Conservation (phyloP, 1,140 invertebrate species). For the Temnothorax curvispinosus region DNA sequence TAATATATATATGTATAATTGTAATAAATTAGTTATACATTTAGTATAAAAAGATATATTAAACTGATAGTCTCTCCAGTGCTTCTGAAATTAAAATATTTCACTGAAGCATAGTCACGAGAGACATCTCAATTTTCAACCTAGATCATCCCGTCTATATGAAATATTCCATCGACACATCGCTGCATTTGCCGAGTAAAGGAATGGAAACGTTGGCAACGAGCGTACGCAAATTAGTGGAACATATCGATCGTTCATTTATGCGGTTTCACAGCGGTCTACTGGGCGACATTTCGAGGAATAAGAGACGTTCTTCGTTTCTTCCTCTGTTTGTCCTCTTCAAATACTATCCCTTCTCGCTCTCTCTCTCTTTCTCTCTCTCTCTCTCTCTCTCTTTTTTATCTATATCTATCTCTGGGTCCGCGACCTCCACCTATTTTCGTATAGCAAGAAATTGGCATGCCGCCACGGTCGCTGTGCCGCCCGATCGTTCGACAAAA, state of each 20-base stretch:
- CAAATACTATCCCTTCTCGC: background rate
- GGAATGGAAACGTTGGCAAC: background rate
- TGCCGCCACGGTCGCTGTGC: constrained; percentile 71
- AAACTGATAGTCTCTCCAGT: background rate
- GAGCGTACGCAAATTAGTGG: constrained; percentile 65
- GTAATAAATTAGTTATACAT: background rate
- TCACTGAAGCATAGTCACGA: background rate
- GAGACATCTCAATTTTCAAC: background rate
- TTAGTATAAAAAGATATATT: background rate
- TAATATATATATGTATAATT: background rate
- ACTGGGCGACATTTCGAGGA: constrained; percentile 47
- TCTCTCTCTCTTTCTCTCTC: background rate
- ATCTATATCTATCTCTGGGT: constrained; percentile 55
- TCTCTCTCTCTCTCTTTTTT: constrained; percentile 1
- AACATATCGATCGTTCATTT: constrained; percentile 76
- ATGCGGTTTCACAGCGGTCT: constrained; percentile 73
- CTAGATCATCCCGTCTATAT: background rate
- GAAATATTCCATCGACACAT: background rate
- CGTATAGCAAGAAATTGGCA: constrained; percentile 81
- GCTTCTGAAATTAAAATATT: background rate
- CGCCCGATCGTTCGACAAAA: constrained; percentile 69
- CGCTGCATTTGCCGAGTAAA: constrained; percentile 17
- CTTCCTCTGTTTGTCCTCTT: background rate
- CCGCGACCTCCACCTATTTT: constrained; percentile 82
- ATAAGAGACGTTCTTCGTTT: constrained; percentile 47